Evolutionary conservation across 2,113 vertebrate genomes (phyloP), one percentile per base, ranked within the genome.

Genomic region (Ranitomeya variabilis): DNA sequence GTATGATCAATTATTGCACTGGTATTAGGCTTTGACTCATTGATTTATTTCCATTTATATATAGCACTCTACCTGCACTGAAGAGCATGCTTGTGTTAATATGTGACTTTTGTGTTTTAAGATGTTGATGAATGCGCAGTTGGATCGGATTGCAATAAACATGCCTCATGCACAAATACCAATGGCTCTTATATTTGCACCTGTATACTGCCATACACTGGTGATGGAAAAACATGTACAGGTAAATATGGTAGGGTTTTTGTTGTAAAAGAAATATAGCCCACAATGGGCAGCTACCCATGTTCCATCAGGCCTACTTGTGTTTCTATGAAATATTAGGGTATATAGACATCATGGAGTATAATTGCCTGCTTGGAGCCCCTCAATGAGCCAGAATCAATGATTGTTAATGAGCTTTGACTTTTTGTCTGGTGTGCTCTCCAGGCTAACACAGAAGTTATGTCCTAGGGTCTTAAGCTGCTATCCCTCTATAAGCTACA

Each of bases 71-170:
- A 14, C 1, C 0, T 69, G 12, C 55, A 57, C 55, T 11, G 7
- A 69, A 4, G 19, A 10, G 64, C 7, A 67, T 23, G 21, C 21
- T 67, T 67, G 64, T 67, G 8, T 67, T 67, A 69, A 51, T 76
- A 51, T 12, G 12, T 85, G 6, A 26, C 59, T 80, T 73, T n/a
- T 19, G 89, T 88, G 10, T 7, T 92, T 91, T 88, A 86, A 99
- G 98, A 99, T 93, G 95, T 99, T 64, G 97, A 99, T 67, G 98
- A 99, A 91, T 99, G 98, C 0, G 97, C 97, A 6, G 95, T 99
- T 81, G 98, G 98, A 21, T 98, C 98, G 0, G 97, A 99, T 81
- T 99, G 98, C 0, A 93, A 96, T 59, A 89, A 94, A 31, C 95
- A 97, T 0, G 96, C 98, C 0, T 97, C 94, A 83, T 99, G 98